Percentiles rank a stretch among this genome's conserved stretches.
These are phyloP conservation scores for Nemotelus pantherinus DNA, from an alignment of 2,888 invertebrate species.

Conservation along the genomic window DNA sequence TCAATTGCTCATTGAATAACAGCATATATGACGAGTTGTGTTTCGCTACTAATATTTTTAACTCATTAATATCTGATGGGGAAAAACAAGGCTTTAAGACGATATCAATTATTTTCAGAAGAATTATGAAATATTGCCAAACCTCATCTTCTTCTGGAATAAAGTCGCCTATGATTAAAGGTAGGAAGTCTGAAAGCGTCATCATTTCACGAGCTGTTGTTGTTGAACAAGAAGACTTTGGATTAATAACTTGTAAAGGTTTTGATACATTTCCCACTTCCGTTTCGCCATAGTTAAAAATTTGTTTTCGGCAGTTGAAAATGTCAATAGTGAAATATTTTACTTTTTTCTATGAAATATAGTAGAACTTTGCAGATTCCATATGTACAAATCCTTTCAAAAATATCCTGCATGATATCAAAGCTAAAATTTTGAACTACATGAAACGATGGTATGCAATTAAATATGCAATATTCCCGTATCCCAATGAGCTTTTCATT, in stretches of 20 bases:
- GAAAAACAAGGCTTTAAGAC: conserved; percentile 8
- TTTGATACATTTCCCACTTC: conserved; percentile 50
- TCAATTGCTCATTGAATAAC: background rate
- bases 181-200: conserved; percentile 49
- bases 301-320: conserved; percentile 50
- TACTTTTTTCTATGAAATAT: conserved; percentile 29
- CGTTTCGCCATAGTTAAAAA: conserved; percentile 51
- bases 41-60: background rate
- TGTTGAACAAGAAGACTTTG: conserved; percentile 49
- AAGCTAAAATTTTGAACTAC: conserved; percentile 51
- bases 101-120: conserved; percentile 50
- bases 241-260: conserved; percentile 36
- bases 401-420: conserved; percentile 54
- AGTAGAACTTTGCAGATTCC: conserved; percentile 50
- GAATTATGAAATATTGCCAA: conserved; percentile 48
- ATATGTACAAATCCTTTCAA: conserved; percentile 52
- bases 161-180: conserved; percentile 52
- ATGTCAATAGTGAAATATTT: conserved; percentile 49
- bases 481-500: conserved; percentile 50
- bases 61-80: background rate
- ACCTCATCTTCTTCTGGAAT: conserved; percentile 48
- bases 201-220: conserved; percentile 51
- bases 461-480: conserved; percentile 48
- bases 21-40: background rate
- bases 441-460: conserved; percentile 48